Evolutionary conservation across 2,113 vertebrate genomes (phyloP).

Genomic region (Gymnarchus niloticus): DNA sequence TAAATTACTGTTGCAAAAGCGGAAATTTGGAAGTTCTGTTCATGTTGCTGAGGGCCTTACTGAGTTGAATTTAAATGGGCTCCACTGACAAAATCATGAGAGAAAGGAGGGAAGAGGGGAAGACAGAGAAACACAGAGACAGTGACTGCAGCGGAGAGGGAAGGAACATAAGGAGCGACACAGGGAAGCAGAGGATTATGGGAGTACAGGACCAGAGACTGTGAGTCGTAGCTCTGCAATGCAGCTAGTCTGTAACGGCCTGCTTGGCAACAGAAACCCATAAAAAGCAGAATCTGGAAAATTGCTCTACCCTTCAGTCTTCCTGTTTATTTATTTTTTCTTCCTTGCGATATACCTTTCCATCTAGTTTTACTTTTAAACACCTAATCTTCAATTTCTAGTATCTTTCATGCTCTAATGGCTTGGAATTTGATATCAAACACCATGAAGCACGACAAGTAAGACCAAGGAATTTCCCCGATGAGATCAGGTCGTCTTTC

Average conservation of each 20-base stretch:
- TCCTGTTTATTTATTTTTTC: slow-evolving; percentile 9
- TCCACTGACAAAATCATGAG: not conserved
- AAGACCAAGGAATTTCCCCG: not conserved
- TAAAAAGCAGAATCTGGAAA: slow-evolving; percentile 21
- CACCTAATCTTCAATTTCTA: slow-evolving; percentile 14
- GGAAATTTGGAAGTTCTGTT: not conserved
- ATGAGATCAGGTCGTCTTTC: not conserved
- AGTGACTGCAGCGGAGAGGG: not conserved
- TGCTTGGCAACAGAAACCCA: slow-evolving; percentile 7
- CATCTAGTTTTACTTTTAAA: not conserved
- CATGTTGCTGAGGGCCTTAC: not conserved
- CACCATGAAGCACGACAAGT: not conserved
- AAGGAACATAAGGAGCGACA: not conserved
- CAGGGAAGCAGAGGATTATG: not conserved
- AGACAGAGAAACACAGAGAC: slow-evolving; percentile 16
- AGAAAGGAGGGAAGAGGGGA: not conserved
- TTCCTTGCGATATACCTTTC: not conserved
- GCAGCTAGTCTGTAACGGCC: not conserved
- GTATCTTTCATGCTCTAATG: slow-evolving; percentile 14
- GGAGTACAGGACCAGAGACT: not conserved
- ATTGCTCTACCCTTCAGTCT: not conserved
- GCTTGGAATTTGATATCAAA: slow-evolving; percentile 16
- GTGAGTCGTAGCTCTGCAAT: not conserved
- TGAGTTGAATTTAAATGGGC: not conserved
- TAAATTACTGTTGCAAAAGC: not conserved